A percentile compares a stretch with the other conserved stretches of the same genome.
phyloP scores from a whole-genome alignment of 2,888 invertebrate genomes.

The Drosophila pseudotakahashii region DNA sequence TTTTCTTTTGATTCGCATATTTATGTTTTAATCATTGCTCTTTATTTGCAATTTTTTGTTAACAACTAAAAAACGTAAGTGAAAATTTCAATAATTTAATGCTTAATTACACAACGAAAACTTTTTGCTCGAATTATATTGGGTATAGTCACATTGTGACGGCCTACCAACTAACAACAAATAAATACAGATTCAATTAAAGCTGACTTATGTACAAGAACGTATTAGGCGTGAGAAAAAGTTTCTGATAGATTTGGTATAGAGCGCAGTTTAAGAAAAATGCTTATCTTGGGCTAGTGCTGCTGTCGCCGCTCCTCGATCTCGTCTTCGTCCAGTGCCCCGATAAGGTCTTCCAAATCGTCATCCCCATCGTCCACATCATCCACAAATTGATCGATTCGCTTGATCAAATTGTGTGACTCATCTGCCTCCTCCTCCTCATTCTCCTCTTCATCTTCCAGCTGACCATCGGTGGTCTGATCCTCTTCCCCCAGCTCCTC shows the following conservation, averaged over 20 bases:
- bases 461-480: slow-evolving; percentile 30
- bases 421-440: slow-evolving; percentile 10
- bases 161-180: slow-evolving; percentile 54
- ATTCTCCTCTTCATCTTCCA: slow-evolving; percentile 24
- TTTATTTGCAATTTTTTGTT: slow-evolving; percentile 28
- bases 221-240: slow-evolving; percentile 61
- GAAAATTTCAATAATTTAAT: slow-evolving; percentile 40
- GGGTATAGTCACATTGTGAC: slow-evolving; percentile 41
- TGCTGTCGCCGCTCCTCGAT: slow-evolving; percentile 44
- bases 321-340: slow-evolving; percentile 52
- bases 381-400: slow-evolving; percentile 74
- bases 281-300: slow-evolving; percentile 38
- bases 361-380: slow-evolving; percentile 72
- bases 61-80: slow-evolving; percentile 63
- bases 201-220: slow-evolving; percentile 71
- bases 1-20: neutral
- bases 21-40: slow-evolving; percentile 58
- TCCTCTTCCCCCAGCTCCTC: slow-evolving; percentile 29
- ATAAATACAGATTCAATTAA: slow-evolving; percentile 49
- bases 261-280: slow-evolving; percentile 76
- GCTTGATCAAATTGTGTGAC: slow-evolving; percentile 71
- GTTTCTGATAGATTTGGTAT: slow-evolving; percentile 82
- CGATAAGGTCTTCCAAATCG: slow-evolving; percentile 64
- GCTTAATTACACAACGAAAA: slow-evolving; percentile 64
- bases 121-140: slow-evolving; percentile 23